These are phyloP conservation scores for Paradisaea rubra DNA, from an alignment of 2,113 vertebrate genomes.

Conservation along the genomic window DNA sequence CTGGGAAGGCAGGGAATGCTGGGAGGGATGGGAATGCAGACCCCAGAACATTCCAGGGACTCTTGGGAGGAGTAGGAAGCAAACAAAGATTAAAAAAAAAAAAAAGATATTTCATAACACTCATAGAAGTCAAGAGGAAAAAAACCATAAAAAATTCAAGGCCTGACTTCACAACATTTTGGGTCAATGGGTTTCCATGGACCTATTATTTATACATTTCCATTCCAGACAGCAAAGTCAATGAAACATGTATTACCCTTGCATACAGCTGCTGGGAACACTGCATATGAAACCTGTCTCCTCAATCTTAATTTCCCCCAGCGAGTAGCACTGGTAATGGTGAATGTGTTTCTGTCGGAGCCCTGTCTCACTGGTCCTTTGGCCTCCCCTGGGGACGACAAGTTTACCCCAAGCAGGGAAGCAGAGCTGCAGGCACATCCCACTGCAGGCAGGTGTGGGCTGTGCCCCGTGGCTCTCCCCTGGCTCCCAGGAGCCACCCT, in stretches of 20 bases:
- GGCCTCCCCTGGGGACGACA: not conserved
- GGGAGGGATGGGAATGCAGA: not conserved
- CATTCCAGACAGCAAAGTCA: not conserved
- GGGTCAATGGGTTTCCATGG: not conserved
- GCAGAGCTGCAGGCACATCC: rapidly evolving
- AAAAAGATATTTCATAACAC: not conserved
- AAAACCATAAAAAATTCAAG: not conserved
- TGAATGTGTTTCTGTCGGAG: not conserved
- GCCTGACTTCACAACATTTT: not conserved
- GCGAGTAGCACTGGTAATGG: not conserved
- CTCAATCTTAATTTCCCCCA: not conserved
- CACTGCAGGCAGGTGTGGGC: rapidly evolving
- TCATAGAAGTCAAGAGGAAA: not conserved
- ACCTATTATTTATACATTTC: not conserved
- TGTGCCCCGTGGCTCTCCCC: rapidly evolving
- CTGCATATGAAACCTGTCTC: not conserved
- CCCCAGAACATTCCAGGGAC: rapidly evolving
- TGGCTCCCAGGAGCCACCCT: not conserved
- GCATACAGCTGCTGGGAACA: not conserved
- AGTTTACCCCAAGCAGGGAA: not conserved
- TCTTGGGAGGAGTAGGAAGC: not conserved
- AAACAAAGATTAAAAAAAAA: not conserved
- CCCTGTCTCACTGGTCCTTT: not conserved
- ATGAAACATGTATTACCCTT: not conserved
- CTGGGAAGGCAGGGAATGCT: not conserved